Base-by-base conservation (phyloP, 2,888 invertebrate species). In the Teleiodes luculella region DNA sequence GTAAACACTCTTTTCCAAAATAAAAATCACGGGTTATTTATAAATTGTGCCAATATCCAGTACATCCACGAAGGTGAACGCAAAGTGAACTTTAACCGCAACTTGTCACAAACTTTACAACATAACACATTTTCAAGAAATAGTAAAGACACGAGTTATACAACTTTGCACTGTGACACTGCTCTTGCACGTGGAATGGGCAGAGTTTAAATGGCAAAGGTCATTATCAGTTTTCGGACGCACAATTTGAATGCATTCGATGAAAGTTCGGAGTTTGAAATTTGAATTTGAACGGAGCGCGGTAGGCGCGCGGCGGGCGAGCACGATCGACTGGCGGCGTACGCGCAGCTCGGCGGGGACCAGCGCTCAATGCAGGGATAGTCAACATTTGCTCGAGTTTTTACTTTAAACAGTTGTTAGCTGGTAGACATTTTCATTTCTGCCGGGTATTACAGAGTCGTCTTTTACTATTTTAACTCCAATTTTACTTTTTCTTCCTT, bases 251-350 rank as follows among this genome's bases (percentile, higher is more conserved):
- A 54, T 54, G 43, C 57, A 60, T 63, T 67, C 70, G 68, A 64
- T 69, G 69, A 78, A 78, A 78, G 81, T 80, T 80, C 77, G 79
- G 72, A 74, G 71, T 66, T 70, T 65, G 28, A 55, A 50, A 70
- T 76, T 71, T 65, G 61, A 69, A 70, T 65, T 66, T 57, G 55
- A 64, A 64, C 69, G 74, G 65, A 63, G 74, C 76, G 71, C 71
- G 59, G 59, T 69, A 63, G 66, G 69, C 68, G 71, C 80, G 68
- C 82, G 77, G 69, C 74, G 78, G 73, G 70, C 70, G 80, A 73
- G 70, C 83, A 78, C 85, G 82, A 80, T 72, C 77, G 83, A 87
- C 87, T 87, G 86, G 74, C 67, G 71, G 73, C 85, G 83, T 85
- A 75, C 71, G 85, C 87, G 87, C 86, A 82, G 59, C 74, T 76